Conservation (phyloP, 1,140 invertebrate genomes). For the Drosophila tropicalis region DNA sequence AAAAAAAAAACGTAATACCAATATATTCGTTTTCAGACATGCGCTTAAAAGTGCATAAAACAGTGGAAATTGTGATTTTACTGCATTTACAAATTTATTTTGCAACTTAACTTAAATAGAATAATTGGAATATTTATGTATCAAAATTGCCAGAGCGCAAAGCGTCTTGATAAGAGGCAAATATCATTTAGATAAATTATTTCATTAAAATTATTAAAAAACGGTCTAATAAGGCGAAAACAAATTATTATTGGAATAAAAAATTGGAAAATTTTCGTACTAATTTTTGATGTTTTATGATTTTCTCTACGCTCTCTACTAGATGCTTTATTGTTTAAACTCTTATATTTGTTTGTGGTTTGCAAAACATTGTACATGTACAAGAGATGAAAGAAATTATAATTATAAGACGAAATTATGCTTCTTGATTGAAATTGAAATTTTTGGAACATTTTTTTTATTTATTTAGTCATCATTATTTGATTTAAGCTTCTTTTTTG, state of each 20-base stretch:
- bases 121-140: constrained; percentile 50
- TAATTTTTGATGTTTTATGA: no score
- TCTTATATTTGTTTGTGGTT: no score
- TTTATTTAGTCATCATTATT: not conserved
- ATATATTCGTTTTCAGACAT: constrained; percentile 26
- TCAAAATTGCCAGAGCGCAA: constrained; percentile 31
- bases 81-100: constrained; percentile 57
- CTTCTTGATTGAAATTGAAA: not conserved
- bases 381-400: no score
- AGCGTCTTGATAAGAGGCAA: constrained; percentile 17
- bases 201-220: constrained; percentile 16
- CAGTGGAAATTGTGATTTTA: constrained; percentile 63
- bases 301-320: no score
- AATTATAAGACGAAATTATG: no score
- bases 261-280: not conserved
- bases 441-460: not conserved
- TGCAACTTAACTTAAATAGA: constrained; percentile 57
- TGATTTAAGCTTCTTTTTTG: constrained; percentile 6
- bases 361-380: no score
- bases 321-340: no score
- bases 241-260: constrained; percentile 18
- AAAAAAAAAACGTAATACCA: constrained; percentile 8
- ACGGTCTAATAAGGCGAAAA: constrained; percentile 16
- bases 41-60: constrained; percentile 49
- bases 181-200: constrained; percentile 20